Evolutionary conservation across 2,797 vertebrate genomes (phyloP).

Genomic region (Philypnodon macrostomus): DNA sequence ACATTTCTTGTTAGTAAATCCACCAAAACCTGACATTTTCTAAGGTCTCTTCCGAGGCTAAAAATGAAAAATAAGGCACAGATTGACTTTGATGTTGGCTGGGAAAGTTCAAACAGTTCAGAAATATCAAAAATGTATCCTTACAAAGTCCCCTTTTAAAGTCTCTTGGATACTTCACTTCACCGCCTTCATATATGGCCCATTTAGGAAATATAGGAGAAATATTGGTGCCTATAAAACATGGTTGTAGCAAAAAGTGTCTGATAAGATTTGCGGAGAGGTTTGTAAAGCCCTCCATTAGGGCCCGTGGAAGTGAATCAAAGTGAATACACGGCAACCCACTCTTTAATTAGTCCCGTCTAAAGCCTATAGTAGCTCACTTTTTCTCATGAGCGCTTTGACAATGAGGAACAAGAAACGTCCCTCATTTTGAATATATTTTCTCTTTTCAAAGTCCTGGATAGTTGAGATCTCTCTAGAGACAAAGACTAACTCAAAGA

Average conservation of each 20-base stretch:
- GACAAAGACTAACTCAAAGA: conserved; percentile 16
- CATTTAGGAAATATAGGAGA: neutral
- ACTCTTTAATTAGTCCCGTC: conserved; percentile 62
- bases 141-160: conserved; percentile 5
- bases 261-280: no score
- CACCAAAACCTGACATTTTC: neutral
- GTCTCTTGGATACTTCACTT: neutral
- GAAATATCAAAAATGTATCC: conserved; percentile 11
- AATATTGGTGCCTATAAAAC: conserved; percentile 4
- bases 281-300: conserved; percentile 21
- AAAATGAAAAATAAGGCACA: conserved; percentile 1
- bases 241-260: no score
- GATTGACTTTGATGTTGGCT: conserved; percentile 10
- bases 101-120: conserved; percentile 5
- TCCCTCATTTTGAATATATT: conserved; percentile 23
- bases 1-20: neutral
- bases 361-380: conserved; percentile 29
- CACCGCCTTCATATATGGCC: neutral
- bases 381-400: conserved; percentile 36
- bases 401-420: conserved; percentile 42
- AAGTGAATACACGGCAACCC: conserved; percentile 39
- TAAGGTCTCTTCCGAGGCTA: neutral
- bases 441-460: conserved; percentile 46
- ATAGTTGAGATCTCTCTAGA: conserved; percentile 28
- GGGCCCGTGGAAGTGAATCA: conserved; percentile 52